phyloP scores from a whole-genome alignment of 2,888 invertebrate genomes.

The Corythucha ciliata region DNA sequence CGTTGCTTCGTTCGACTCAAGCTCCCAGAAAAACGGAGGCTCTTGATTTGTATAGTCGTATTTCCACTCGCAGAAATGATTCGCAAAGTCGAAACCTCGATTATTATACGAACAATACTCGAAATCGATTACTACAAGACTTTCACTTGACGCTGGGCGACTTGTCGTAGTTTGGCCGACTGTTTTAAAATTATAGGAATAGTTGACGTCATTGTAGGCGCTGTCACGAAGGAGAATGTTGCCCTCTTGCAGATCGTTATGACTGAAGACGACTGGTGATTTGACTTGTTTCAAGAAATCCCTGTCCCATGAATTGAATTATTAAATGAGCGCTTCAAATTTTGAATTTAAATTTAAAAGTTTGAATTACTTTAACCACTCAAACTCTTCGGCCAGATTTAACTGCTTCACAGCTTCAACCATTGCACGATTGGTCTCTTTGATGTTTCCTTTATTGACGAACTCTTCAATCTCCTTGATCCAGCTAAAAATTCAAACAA shows the following conservation, averaged over 20 bases:
- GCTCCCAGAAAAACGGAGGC: conserved; percentile 65
- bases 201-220: conserved; percentile 26
- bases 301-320: conserved; percentile 40
- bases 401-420: conserved; percentile 28
- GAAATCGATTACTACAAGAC: conserved; percentile 77
- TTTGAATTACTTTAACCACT: conserved; percentile 56
- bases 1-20: conserved; percentile 22
- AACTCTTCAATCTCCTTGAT: conserved; percentile 28
- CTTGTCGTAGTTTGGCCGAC: conserved; percentile 23
- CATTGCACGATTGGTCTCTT: conserved; percentile 25
- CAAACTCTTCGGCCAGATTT: conserved; percentile 55
- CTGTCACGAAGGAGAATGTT: conserved; percentile 50
- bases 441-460: conserved; percentile 13
- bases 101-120: conserved; percentile 94
- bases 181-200: too few relatives aligned
- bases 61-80: conserved; percentile 88
- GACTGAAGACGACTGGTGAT: conserved; percentile 84
- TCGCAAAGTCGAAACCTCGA: conserved; percentile 85
- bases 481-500: conserved; percentile 31
- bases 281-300: conserved; percentile 42
- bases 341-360: background rate
- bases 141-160: conserved; percentile 45
- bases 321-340: background rate
- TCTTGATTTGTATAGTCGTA: conserved; percentile 75
- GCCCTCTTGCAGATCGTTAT: conserved; percentile 92